phyloP scores from a whole-genome alignment of 2,797 vertebrate genomes.

The Gymnodraco acuticeps region DNA sequence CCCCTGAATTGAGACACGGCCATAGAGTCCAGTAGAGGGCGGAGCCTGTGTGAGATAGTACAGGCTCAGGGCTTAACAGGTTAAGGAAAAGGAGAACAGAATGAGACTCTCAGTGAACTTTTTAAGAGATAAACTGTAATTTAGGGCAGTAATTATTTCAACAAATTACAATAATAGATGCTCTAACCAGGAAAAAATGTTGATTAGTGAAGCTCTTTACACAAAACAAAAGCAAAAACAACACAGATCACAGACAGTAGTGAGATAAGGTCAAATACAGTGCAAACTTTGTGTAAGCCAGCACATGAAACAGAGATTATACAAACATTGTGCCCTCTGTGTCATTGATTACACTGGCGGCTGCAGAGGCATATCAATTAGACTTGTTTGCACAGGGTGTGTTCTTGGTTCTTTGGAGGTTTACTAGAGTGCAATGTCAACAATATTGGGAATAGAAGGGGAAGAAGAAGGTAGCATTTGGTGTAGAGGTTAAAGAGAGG shows the following conservation, averaged over 20 bases:
- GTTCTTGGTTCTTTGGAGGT: slow-evolving; percentile 20
- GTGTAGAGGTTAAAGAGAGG: slow-evolving; percentile 34
- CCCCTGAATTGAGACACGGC: no score
- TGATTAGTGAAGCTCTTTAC: neutral
- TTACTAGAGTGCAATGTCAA: neutral
- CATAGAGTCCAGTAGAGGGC: no score
- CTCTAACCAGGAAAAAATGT: neutral
- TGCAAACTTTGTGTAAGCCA: neutral
- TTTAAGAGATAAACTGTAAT: neutral
- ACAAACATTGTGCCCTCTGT: neutral
- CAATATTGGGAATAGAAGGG: neutral
- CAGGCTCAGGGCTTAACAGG: no score
- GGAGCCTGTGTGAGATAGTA: no score
- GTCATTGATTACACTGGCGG: neutral
- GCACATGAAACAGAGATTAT: neutral
- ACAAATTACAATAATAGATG: no score
- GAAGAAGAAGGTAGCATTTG: neutral
- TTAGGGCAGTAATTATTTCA: no score
- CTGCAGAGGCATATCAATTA: slow-evolving; percentile 8
- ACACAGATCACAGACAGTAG: neutral
- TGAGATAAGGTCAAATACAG: neutral
- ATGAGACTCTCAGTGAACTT: neutral
- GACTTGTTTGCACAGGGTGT: neutral
- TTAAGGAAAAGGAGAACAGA: neutral
- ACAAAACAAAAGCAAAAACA: neutral